Conservation (phyloP, 2,888 invertebrate species). For the Pteria penguin region DNA sequence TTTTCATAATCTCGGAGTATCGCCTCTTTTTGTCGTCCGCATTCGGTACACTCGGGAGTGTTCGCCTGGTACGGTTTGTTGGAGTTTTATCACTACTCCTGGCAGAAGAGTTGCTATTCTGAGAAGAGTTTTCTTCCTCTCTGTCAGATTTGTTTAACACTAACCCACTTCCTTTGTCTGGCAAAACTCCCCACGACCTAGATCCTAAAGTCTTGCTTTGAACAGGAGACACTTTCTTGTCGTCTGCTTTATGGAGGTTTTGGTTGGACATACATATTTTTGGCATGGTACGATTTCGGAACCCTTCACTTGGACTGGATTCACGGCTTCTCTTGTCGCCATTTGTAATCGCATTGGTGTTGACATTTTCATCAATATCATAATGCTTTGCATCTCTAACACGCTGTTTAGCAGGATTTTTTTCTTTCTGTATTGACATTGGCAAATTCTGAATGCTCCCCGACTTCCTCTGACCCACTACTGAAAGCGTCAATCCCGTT, state of each 20-base stretch:
- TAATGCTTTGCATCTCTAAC: too few species aligned
- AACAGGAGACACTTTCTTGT: background rate
- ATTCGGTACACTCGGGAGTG: slow-evolving; percentile 66
- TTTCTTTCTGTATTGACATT: slow-evolving; percentile 2
- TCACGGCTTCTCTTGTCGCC: background rate
- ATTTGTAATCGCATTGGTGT: background rate
- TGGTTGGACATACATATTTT: background rate
- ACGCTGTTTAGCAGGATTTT: too few species aligned
- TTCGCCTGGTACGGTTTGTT: slow-evolving; percentile 51
- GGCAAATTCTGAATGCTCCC: slow-evolving; percentile 54
- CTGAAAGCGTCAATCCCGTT: slow-evolving; percentile 63
- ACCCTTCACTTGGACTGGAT: background rate
- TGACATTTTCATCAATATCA: background rate
- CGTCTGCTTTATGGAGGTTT: background rate
- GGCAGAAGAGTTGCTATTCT: slow-evolving; percentile 11
- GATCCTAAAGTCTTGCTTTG: background rate
- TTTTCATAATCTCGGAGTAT: slow-evolving; percentile 66
- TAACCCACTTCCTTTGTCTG: slow-evolving; percentile 9
- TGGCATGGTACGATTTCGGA: background rate
- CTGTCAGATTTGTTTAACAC: slow-evolving; percentile 9
- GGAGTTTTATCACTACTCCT: slow-evolving; percentile 29
- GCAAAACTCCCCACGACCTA: background rate
- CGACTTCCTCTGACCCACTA: slow-evolving; percentile 67
- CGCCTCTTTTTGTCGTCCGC: slow-evolving; percentile 63
- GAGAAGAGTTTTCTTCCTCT: slow-evolving; percentile 18